Base-by-base conservation (phyloP, 2,797 vertebrate genomes). In the Protonibea diacanthus region DNA sequence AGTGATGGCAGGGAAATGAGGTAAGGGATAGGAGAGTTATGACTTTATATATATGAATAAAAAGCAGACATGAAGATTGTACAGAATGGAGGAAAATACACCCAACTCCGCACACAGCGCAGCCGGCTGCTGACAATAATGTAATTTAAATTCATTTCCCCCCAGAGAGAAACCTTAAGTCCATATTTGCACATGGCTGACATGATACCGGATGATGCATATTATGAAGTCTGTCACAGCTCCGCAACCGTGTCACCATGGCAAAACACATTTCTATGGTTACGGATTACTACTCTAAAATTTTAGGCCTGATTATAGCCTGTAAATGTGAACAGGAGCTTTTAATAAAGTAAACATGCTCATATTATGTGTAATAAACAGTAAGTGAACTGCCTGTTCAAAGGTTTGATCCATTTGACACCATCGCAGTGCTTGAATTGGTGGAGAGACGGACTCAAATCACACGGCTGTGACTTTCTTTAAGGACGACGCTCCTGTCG, bases 221-320 rank as follows among this genome's bases (percentile, higher is more conserved):
- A 33, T 65, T 56, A 20, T 3, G 14, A 73, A 48, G 1, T 59
- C 13, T 63, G 63, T 14, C 47, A 38, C 33, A 9, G 33, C 33
- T 38, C 33, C 8, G 33, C 33, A 38, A 9, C 33, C 9, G 33
- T 9, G 33, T 38, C 33, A 8, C 33, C 33, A 59, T 61, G 21
- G 45, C 10, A 68, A 83, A 76, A 15, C 58, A 61, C 0, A 48
- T 82, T 73, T 33, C 67, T 45, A 20, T 76, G 63, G 73, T 57
- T 58, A 66, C 57, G 25, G 51, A 52, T 29, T 29, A 17, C 64
- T 8, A 10, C 47, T 21, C 23, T 25, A 23, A 29, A 17, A 2
- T n/a, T 25, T 27, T 25, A 3, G 1, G 10, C 20, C 25, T 48
- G n/a, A 23, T 3, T 15, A 18, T 27, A 17, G 23, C 42, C 51